Evolutionary conservation across 2,113 vertebrate species (phyloP).

Genomic region (Pseudopipra pipra): DNA sequence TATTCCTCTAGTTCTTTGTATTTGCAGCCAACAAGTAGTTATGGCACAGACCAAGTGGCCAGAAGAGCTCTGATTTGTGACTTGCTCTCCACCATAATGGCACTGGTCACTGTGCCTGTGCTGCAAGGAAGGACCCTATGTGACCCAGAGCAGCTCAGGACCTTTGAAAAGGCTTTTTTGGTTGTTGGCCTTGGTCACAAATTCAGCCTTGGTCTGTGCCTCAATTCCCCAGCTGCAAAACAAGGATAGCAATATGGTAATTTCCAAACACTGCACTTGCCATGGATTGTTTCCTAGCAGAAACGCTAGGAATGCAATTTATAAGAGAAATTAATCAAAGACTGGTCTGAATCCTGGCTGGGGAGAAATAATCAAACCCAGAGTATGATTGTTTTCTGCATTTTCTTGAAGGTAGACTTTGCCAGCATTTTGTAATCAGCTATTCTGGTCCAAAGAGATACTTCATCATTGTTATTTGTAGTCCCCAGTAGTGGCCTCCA

Average conservation of each 20-base stretch:
- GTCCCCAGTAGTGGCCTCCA: background rate
- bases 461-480: conserved; percentile 11
- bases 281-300: background rate
- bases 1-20: background rate
- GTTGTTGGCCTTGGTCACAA: background rate
- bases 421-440: conserved; percentile 48
- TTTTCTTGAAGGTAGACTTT: conserved; percentile 26
- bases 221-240: background rate
- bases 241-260: background rate
- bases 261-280: background rate
- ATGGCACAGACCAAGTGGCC: background rate
- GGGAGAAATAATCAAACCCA: conserved; percentile 9
- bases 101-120: background rate
- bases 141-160: background rate
- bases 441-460: conserved; percentile 24
- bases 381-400: conserved; percentile 12
- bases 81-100: background rate
- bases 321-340: conserved; percentile 45
- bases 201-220: background rate
- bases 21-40: background rate
- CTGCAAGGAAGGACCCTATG: background rate
- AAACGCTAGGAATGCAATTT: conserved; percentile 35
- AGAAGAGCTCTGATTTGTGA: background rate
- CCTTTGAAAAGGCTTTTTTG: background rate
- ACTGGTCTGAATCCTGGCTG: conserved; percentile 3